A percentile compares a stretch with the other conserved stretches of the same genome.
Conservation (phyloP, 2,888 invertebrate species). For the Bombylius major region DNA sequence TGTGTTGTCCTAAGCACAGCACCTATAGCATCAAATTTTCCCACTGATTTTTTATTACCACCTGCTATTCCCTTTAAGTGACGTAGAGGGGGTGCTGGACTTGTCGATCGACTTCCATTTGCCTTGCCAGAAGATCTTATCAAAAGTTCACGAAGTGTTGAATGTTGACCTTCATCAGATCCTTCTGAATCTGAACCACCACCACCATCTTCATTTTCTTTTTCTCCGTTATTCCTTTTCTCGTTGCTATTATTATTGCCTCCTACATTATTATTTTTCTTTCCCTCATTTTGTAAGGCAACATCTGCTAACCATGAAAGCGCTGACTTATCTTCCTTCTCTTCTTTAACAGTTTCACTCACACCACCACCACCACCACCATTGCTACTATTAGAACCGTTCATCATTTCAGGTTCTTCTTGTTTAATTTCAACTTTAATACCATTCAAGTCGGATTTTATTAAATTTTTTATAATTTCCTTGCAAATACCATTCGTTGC, state of each 20-base stretch:
- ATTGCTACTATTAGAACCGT: constrained; percentile 21
- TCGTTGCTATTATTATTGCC: constrained; percentile 13
- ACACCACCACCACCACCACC: constrained; percentile 17
- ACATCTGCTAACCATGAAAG: constrained; percentile 55
- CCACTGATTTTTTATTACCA: neutral
- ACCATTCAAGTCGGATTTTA: constrained; percentile 39
- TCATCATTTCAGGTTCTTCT: constrained; percentile 28
- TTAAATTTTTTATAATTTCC: constrained; percentile 30
- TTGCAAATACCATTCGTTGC: constrained; percentile 13
- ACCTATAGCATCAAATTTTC: constrained; percentile 8
- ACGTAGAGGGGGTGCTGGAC: constrained; percentile 22
- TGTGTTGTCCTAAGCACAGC: constrained; percentile 28
- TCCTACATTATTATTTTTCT: constrained; percentile 36
- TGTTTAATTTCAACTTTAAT: constrained; percentile 38
- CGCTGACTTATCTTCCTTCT: constrained; percentile 45
- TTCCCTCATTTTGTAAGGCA: constrained; percentile 46
- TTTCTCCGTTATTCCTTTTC: constrained; percentile 22
- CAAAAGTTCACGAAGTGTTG: constrained; percentile 65
- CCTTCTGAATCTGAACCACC: constrained; percentile 31
- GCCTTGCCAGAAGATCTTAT: constrained; percentile 50
- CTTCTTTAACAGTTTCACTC: constrained; percentile 6
- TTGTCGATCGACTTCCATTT: constrained; percentile 24
- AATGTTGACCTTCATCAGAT: constrained; percentile 64
- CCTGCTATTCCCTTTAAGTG: neutral
- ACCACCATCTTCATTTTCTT: constrained; percentile 30